These are phyloP conservation scores for Sorex fumeus DNA, from an alignment of 2,113 vertebrate species.

Conservation along the genomic window DNA sequence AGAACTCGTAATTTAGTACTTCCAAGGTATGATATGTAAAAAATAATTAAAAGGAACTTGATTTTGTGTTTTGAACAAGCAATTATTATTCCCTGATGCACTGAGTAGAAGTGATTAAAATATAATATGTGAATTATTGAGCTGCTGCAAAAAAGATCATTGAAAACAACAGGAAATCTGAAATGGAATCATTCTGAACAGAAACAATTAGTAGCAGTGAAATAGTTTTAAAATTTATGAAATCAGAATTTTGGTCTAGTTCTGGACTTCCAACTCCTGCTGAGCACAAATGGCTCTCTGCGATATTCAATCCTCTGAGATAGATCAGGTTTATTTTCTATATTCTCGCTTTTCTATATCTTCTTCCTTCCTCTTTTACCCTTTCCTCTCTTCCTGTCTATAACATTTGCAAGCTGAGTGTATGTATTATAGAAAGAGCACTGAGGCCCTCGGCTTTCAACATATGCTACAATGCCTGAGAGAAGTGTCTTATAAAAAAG, in stretches of 20 bases:
- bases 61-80: background rate
- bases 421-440: background rate
- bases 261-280: background rate
- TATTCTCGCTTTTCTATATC: background rate
- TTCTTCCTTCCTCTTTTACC: background rate
- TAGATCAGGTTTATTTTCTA: background rate
- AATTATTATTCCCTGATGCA: background rate
- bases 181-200: background rate
- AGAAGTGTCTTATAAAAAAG: background rate
- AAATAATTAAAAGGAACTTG: background rate
- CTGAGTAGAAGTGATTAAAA: slow-evolving; percentile 4
- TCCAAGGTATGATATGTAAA: background rate
- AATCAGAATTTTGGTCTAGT: background rate
- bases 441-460: background rate
- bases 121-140: background rate
- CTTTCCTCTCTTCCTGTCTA: background rate
- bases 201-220: background rate
- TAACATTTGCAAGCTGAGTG: background rate
- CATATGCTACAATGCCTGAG: background rate
- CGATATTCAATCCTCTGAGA: background rate
- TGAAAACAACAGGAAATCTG: background rate
- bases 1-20: background rate
- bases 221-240: background rate
- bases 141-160: background rate
- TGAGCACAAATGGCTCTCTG: background rate